Evolutionary conservation across 2,797 vertebrate species (phyloP).

Genomic region (Tangara arthus): DNA sequence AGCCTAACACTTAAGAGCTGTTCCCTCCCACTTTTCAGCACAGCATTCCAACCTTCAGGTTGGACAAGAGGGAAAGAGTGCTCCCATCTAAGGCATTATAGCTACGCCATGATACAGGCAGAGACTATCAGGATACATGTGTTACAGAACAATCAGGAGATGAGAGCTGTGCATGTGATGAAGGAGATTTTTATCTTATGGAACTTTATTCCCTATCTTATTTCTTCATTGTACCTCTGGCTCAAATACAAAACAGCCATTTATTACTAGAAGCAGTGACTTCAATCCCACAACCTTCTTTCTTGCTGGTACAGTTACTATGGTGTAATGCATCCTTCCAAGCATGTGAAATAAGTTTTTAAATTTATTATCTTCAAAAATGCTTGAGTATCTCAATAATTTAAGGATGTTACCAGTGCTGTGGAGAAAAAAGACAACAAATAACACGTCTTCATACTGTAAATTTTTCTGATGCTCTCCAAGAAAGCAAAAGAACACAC

Average conservation of each 20-base stretch:
- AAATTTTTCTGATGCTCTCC: not conserved
- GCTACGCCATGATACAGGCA: rapidly evolving
- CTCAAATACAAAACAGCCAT: not conserved
- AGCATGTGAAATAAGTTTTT: not conserved
- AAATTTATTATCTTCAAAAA: not conserved
- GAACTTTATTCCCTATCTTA: not conserved
- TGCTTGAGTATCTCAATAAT: not conserved
- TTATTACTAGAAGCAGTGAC: not conserved
- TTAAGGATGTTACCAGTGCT: not conserved
- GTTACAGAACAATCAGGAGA: not conserved
- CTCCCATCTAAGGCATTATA: not conserved
- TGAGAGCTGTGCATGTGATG: not conserved
- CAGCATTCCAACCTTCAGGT: not conserved
- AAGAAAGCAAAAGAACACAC: not conserved
- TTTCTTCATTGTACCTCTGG: not conserved
- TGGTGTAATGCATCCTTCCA: not conserved
- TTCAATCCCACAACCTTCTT: not conserved
- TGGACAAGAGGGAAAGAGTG: not conserved
- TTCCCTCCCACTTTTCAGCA: not conserved
- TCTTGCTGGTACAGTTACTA: not conserved
- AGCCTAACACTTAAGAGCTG: not conserved
- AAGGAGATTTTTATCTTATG: not conserved
- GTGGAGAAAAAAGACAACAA: not conserved
- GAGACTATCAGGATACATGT: not conserved
- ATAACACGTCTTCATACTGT: not conserved